phyloP scores from a whole-genome alignment of 2,888 invertebrate genomes.

The Agonopterix alstromeriana region DNA sequence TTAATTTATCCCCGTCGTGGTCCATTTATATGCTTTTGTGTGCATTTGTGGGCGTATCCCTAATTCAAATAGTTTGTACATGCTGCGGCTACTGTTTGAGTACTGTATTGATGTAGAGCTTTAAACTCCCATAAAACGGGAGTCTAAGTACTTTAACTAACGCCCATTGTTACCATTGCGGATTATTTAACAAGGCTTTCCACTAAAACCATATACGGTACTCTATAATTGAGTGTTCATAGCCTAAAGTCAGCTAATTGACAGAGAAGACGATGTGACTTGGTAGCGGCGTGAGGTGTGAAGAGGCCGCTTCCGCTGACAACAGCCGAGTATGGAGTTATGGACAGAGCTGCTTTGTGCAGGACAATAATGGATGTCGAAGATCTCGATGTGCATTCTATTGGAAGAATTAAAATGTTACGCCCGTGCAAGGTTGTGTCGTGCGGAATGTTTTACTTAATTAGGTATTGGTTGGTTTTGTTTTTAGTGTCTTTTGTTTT shows the following conservation, averaged over 20 bases:
- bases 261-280: conserved; percentile 31
- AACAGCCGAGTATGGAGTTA: conserved; percentile 11
- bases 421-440: background rate
- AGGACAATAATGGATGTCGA: conserved; percentile 2
- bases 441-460: background rate
- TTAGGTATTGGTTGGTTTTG: background rate
- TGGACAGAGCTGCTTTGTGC: conserved; percentile 3
- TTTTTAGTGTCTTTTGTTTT: background rate
- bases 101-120: too few species aligned
- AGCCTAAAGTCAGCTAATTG: conserved; percentile 36
- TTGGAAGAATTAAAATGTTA: background rate
- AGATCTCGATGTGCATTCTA: background rate
- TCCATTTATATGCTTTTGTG: too few species aligned
- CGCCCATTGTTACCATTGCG: conserved; percentile 16
- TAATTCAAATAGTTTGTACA: too few species aligned
- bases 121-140: too few species aligned
- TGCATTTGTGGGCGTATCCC: too few species aligned
- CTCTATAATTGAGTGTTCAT: conserved; percentile 46
- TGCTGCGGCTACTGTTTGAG: too few species aligned
- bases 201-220: conserved; percentile 28
- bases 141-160: background rate
- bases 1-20: too few species aligned
- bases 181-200: conserved; percentile 29
- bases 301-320: conserved; percentile 12
- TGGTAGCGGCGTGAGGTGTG: conserved; percentile 21